Conservation (phyloP, 2,113 vertebrate species). For the Rhabdornis inornatus region DNA sequence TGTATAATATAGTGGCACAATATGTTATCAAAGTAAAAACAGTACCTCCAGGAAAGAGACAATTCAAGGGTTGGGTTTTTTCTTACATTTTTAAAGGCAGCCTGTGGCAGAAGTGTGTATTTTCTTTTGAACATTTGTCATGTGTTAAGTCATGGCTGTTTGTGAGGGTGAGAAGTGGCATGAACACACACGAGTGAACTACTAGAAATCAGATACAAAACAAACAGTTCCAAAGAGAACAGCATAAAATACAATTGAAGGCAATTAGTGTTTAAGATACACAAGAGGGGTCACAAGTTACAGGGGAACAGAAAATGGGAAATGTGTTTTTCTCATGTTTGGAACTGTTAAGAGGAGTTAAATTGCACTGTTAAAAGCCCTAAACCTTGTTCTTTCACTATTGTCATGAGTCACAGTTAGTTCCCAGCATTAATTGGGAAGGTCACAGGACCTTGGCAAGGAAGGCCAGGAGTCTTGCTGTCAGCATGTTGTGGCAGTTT, state of each 20-base stretch:
- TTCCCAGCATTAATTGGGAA: constrained; percentile 23
- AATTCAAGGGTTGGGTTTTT: not conserved
- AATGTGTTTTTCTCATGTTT: not conserved
- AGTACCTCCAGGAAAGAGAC: constrained; percentile 63
- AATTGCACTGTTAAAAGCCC: constrained; percentile 63
- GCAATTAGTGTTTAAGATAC: constrained; percentile 37
- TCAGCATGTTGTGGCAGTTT: not conserved
- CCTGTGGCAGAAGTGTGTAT: constrained; percentile 38
- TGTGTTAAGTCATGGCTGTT: not conserved
- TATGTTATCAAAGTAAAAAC: constrained; percentile 62
- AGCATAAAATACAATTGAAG: constrained; percentile 43
- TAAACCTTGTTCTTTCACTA: constrained; percentile 42
- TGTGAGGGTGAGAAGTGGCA: constrained; percentile 44
- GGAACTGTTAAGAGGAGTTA: constrained; percentile 42
- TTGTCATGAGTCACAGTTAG: not conserved
- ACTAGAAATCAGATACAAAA: constrained; percentile 41
- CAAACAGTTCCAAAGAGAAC: constrained; percentile 12
- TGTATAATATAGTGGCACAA: constrained; percentile 73
- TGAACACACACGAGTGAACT: constrained; percentile 16
- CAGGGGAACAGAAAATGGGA: not conserved
- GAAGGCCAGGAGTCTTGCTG: not conserved
- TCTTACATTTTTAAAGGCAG: constrained; percentile 63
- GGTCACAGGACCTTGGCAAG: constrained; percentile 2
- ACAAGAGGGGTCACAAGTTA: not conserved
- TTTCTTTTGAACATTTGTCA: constrained; percentile 18